These are phyloP conservation scores for Xestia c-nigrum DNA, from an alignment of 2,888 invertebrate genomes.

Conservation along the genomic window DNA sequence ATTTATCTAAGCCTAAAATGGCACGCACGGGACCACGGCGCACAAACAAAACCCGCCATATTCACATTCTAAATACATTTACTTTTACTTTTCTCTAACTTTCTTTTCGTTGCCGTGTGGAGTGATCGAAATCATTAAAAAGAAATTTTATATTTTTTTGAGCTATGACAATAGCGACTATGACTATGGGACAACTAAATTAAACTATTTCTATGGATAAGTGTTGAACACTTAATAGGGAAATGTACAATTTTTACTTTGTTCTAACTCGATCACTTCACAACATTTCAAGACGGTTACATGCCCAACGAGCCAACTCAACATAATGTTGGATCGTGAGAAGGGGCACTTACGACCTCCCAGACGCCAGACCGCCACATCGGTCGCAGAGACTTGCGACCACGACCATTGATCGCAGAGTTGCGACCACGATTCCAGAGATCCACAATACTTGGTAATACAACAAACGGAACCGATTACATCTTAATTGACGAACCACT, in stretches of 20 bases:
- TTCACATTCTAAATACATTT: constrained; percentile 63
- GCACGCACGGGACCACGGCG: constrained; percentile 78
- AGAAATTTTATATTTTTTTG: constrained; percentile 17
- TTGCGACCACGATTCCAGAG: constrained; percentile 17
- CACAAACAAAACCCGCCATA: constrained; percentile 78
- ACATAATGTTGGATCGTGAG: constrained; percentile 47
- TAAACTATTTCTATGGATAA: constrained; percentile 42
- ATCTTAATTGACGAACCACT: constrained; percentile 88
- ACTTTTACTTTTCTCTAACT: constrained; percentile 59
- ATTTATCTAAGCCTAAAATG: constrained; percentile 85
- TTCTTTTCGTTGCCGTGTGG: constrained; percentile 56
- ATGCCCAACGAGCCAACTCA: constrained; percentile 32
- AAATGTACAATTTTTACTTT: constrained; percentile 45
- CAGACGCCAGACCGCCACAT: constrained; percentile 13
- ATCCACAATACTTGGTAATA: constrained; percentile 58
- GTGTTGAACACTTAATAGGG: constrained; percentile 59
- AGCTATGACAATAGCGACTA: constrained; percentile 51
- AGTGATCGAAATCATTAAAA: constrained; percentile 62
- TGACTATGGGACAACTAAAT: constrained; percentile 48
- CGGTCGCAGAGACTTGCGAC: constrained; percentile 18
- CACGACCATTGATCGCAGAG: constrained; percentile 6
- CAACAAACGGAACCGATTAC: constrained; percentile 71
- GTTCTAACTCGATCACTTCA: constrained; percentile 61
- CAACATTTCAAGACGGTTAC: constrained; percentile 50
- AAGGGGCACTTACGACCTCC: constrained; percentile 44